Evolutionary conservation across 2,113 vertebrate species (phyloP).

Genomic region (Globicephala melas): DNA sequence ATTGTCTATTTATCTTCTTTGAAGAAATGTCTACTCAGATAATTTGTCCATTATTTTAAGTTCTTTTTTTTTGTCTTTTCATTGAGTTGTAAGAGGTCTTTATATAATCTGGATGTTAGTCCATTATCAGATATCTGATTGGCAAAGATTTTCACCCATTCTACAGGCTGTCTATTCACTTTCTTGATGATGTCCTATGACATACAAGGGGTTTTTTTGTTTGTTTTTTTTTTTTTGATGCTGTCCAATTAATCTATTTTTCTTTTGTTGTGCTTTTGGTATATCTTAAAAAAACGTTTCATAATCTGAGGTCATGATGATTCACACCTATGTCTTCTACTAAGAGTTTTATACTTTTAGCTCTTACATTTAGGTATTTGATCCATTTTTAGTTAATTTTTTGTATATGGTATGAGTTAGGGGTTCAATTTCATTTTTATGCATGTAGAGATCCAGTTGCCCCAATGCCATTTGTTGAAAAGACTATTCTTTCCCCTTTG

Average conservation of each 20-base stretch:
- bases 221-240: not conserved
- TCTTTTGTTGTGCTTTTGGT: not conserved
- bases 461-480: not conserved
- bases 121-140: not conserved
- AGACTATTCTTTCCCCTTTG: not conserved
- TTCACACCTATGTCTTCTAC: not conserved
- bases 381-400: not conserved
- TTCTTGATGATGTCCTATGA: not conserved
- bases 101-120: not conserved
- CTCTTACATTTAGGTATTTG: not conserved
- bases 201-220: not conserved
- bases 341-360: not conserved
- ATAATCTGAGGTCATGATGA: not conserved
- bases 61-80: not conserved
- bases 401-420: not conserved
- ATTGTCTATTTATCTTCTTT: not conserved
- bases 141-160: not conserved
- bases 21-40: not conserved
- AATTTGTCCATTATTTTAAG: not conserved
- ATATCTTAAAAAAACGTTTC: not conserved
- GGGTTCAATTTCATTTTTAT: not conserved
- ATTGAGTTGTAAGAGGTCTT: not conserved
- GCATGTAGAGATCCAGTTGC: not conserved
- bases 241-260: not conserved
- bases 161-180: not conserved